A percentile compares a stretch with the other conserved stretches of the same genome.
phyloP scores from a whole-genome alignment of 2,888 invertebrate genomes.

The Agriopis leucophaearia region DNA sequence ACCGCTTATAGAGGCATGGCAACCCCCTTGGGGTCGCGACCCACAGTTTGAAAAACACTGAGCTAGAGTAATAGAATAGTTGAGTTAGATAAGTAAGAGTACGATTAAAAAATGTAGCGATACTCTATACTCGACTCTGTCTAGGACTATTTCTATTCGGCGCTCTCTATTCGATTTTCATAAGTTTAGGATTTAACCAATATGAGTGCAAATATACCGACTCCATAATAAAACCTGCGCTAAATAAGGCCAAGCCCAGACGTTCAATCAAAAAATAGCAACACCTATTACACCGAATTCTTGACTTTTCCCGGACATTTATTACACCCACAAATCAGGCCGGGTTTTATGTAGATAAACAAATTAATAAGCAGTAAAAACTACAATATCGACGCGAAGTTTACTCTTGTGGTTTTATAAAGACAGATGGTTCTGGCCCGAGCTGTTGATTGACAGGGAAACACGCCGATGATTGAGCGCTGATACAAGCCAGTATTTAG shows the following conservation, averaged over 20 bases:
- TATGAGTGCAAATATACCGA: constrained; percentile 8
- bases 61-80: too few species aligned
- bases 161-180: too few species aligned
- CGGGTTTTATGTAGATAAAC: constrained; percentile 71
- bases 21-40: too few species aligned
- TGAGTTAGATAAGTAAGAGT: too few species aligned
- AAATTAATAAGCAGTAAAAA: constrained; percentile 78
- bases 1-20: too few species aligned
- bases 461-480: constrained; percentile 79
- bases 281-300: constrained; percentile 37
- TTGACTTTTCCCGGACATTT: constrained; percentile 58
- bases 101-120: too few species aligned
- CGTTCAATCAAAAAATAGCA: constrained; percentile 35
- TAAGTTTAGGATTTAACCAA: not conserved
- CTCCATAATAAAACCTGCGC: constrained; percentile 1
- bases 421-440: constrained; percentile 77
- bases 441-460: constrained; percentile 75
- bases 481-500: constrained; percentile 81
- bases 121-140: too few species aligned
- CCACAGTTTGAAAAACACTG: too few species aligned
- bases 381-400: constrained; percentile 73
- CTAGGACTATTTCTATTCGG: too few species aligned
- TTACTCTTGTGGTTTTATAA: constrained; percentile 79
- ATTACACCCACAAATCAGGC: constrained; percentile 69
- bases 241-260: constrained; percentile 33